A percentile compares a stretch with the other conserved stretches of the same genome.
Evolutionary conservation across 2,888 invertebrate species (phyloP).

Genomic region (Stenodera caucasica): DNA sequence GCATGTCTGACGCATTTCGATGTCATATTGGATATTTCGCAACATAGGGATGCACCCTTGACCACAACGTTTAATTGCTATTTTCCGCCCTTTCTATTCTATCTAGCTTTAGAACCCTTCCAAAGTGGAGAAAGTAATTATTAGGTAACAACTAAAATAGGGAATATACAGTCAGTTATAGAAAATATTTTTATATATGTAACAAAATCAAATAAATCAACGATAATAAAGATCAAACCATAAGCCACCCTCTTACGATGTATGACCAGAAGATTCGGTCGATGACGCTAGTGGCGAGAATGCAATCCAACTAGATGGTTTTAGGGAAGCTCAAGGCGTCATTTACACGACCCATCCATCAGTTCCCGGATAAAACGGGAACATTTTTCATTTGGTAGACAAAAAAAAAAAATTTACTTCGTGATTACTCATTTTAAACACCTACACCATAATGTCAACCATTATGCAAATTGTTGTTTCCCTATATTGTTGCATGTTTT

Average conservation of each 20-base stretch:
- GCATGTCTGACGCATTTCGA: background rate
- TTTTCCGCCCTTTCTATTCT: slow-evolving; percentile 41
- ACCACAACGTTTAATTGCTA: slow-evolving; percentile 43
- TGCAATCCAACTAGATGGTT: slow-evolving; percentile 28
- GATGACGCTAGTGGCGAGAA: slow-evolving; percentile 32
- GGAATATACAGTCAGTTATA: background rate
- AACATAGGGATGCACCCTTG: slow-evolving; percentile 31
- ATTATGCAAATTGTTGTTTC: slow-evolving; percentile 37
- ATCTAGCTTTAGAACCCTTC: slow-evolving; percentile 35
- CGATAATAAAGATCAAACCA: slow-evolving; percentile 29
- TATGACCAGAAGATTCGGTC: slow-evolving; percentile 33
- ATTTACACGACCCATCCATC: slow-evolving; percentile 46
- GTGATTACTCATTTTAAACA: slow-evolving; percentile 7
- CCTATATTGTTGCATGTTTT: slow-evolving; percentile 1
- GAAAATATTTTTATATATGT: background rate
- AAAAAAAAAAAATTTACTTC: background rate
- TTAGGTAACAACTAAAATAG: background rate
- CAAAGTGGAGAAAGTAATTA: slow-evolving; percentile 11
- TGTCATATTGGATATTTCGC: slow-evolving; percentile 4
- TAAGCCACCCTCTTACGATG: slow-evolving; percentile 20
- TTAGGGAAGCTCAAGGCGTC: slow-evolving; percentile 42
- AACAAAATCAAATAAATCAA: slow-evolving; percentile 36
- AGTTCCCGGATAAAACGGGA: slow-evolving; percentile 41
- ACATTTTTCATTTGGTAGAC: slow-evolving; percentile 37
- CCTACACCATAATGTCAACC: slow-evolving; percentile 28